Base-by-base conservation (phyloP, 1,140 invertebrate species). In the Drosophila rhopaloa region DNA sequence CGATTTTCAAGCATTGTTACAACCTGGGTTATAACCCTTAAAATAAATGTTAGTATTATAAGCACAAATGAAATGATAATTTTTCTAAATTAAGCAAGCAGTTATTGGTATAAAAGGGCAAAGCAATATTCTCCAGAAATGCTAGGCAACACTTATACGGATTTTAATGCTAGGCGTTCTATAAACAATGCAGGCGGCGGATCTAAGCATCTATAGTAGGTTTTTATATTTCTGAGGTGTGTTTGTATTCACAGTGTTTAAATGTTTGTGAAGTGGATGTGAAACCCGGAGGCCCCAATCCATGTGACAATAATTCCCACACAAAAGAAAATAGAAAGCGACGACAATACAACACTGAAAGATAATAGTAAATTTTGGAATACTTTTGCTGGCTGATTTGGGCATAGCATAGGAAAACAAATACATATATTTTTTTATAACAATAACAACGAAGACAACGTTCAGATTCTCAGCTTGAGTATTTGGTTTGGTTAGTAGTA, bases 331-430 rank as follows among this genome's bases (percentile, higher is more conserved):
- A 63, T 41, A 55, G 53, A 10, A 84, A 84, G 81, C 81, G 72
- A 80, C 72, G 61, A 65, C 59, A 67, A 57, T 40, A 84, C 81
- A 84, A 84, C 81, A 85, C 76, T 66, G 38, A 84, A 67, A 35
- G 43, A 85, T 72, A 81, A 84, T 73, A 76, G 46, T 59, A 47
- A 79, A 79, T 9, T 57, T 58, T 47, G 35, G 55, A 74, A 50
- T 54, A 53, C 9, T 35, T 32, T 41, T 29, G 19, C 60, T 63
- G 57, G 51, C 27, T 53, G n/a, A 8, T 54, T 48, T 51, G 40
- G 29, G 54, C 67, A 78, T 68, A 63, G 73, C 44, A 60, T 71
- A 65, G 54, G 66, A 54, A 48, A 65, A 74, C 53, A 47, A 38
- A 71, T 56, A 71, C 51, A 55, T 63, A 68, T 35, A 16, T 51